Evolutionary conservation across 2,888 invertebrate species (phyloP).

Genomic region (Acronicta alni): DNA sequence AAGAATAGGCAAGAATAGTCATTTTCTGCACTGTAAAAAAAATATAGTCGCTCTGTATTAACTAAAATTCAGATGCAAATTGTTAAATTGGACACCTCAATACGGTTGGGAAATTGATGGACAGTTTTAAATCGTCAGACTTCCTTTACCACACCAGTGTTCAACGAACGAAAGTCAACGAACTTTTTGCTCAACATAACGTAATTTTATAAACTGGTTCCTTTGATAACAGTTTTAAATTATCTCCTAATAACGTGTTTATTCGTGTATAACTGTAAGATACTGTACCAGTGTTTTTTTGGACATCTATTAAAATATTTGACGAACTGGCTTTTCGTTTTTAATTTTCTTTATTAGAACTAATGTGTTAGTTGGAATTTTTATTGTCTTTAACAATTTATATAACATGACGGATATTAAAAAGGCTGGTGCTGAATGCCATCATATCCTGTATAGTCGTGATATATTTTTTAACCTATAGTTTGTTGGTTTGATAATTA

Average conservation of each 20-base stretch:
- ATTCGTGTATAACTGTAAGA: conserved; percentile 41
- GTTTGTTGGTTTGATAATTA: background rate
- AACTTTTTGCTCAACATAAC: conserved; percentile 40
- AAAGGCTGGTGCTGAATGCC: background rate
- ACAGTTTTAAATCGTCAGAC: too few relatives aligned
- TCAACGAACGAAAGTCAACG: conserved; percentile 38
- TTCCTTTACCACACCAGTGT: conserved; percentile 8
- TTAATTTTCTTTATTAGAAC: conserved; percentile 9
- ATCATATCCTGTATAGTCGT: conserved; percentile 22
- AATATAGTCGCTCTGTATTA: too few relatives aligned
- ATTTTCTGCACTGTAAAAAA: too few relatives aligned
- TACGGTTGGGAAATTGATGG: too few relatives aligned
- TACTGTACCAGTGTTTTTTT: conserved; percentile 45
- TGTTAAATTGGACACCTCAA: too few relatives aligned
- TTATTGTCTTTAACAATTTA: conserved; percentile 14
- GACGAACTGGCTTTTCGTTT: conserved; percentile 15
- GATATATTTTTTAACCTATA: background rate
- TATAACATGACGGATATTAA: conserved; percentile 12
- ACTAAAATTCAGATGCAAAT: too few relatives aligned
- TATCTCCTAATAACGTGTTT: conserved; percentile 25
- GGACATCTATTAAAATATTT: conserved; percentile 26
- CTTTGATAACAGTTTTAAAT: conserved; percentile 35
- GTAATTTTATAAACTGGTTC: conserved; percentile 40
- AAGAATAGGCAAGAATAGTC: too few relatives aligned
- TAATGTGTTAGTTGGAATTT: conserved; percentile 8